Evolutionary conservation across 2,113 vertebrate genomes (phyloP).

Genomic region (Oenanthe oenanthe): DNA sequence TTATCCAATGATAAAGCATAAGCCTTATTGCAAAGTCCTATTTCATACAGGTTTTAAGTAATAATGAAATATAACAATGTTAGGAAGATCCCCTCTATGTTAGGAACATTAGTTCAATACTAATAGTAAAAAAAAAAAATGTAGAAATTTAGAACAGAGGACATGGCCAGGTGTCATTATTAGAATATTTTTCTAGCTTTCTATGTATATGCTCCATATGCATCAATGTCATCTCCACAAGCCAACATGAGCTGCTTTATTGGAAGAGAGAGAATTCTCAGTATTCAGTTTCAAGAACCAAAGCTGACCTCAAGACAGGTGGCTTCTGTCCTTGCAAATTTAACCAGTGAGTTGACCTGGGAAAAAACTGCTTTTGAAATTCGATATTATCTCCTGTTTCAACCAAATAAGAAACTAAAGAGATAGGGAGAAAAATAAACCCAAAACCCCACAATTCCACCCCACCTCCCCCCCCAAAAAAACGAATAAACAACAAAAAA

Average conservation of each 20-base stretch:
- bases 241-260: not conserved
- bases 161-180: not conserved
- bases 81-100: not conserved
- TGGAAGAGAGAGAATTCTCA: not conserved
- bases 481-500: no score
- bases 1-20: accelerated
- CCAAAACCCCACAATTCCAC: not conserved
- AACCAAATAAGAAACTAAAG: not conserved
- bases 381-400: not conserved
- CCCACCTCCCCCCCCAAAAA: not conserved
- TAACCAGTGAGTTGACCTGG: not conserved
- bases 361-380: not conserved
- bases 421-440: not conserved
- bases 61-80: not conserved
- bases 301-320: not conserved
- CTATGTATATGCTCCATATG: not conserved
- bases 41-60: not conserved
- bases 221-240: not conserved
- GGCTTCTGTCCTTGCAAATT: not conserved
- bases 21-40: not conserved
- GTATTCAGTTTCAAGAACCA: not conserved
- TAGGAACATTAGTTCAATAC: not conserved
- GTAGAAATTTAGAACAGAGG: not conserved
- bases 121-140: not conserved
- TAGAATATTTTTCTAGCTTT: not conserved